These are phyloP conservation scores for Panurus biarmicus DNA, from an alignment of 2,113 vertebrate genomes.

Conservation along the genomic window DNA sequence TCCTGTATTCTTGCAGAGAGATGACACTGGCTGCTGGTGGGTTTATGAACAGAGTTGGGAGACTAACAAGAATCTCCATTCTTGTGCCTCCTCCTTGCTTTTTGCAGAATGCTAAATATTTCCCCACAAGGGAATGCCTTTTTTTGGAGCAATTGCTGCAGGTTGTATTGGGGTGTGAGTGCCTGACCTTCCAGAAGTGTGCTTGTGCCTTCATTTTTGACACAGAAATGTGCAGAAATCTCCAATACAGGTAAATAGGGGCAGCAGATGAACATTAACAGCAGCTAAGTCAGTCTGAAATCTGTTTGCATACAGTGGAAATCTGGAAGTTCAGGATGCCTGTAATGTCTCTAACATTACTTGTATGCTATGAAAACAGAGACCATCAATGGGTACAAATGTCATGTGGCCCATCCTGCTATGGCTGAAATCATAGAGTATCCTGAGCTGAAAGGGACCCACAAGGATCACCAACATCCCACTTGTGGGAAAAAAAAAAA, in stretches of 20 bases:
- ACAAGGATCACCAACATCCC: background rate
- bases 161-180: background rate
- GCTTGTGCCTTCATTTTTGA: background rate
- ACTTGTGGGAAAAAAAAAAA: accelerated
- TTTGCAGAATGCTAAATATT: background rate
- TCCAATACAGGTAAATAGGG: too few relatives aligned
- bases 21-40: background rate
- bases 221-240: background rate
- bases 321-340: accelerated
- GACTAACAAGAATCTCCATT: accelerated
- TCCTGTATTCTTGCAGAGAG: accelerated
- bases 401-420: background rate
- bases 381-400: accelerated
- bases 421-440: background rate
- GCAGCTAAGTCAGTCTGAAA: background rate
- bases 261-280: background rate
- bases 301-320: background rate
- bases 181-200: background rate
- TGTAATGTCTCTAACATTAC: accelerated
- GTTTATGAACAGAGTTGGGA: background rate
- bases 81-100: background rate
- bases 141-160: background rate
- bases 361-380: background rate
- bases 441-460: background rate
- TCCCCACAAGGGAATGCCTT: too few relatives aligned